Percentiles rank a stretch among this genome's conserved stretches.
These are phyloP conservation scores for Muscidifurax raptorellus DNA, from an alignment of 1,140 invertebrate species.

Conservation along the genomic window DNA sequence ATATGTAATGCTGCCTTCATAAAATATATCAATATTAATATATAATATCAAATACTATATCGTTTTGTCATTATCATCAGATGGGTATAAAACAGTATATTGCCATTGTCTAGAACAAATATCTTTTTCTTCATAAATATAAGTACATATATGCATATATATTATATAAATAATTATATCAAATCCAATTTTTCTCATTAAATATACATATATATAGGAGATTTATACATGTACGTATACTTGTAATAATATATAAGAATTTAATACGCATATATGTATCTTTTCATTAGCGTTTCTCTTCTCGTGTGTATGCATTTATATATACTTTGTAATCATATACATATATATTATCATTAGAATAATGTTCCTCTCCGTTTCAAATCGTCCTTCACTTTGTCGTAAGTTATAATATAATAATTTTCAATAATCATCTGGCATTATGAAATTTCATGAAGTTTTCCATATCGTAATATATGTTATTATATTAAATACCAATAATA, in stretches of 20 bases:
- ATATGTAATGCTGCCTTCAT: constrained; percentile 69
- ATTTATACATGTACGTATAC: constrained; percentile 59
- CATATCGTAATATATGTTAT: background rate
- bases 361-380: constrained; percentile 34
- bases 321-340: background rate
- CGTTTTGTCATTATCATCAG: constrained; percentile 59
- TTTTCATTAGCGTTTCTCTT: background rate
- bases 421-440: constrained; percentile 72
- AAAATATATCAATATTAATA: constrained; percentile 73
- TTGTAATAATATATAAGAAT: constrained; percentile 42
- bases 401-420: constrained; percentile 38
- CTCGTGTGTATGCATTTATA: background rate
- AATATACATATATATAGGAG: constrained; percentile 29
- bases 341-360: constrained; percentile 32
- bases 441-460: constrained; percentile 81
- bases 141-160: constrained; percentile 62
- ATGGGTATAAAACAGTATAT: constrained; percentile 70
- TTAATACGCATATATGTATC: background rate
- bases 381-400: constrained; percentile 40
- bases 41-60: constrained; percentile 70
- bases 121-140: constrained; percentile 47
- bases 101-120: constrained; percentile 65
- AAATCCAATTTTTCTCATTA: constrained; percentile 26
- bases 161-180: constrained; percentile 52
- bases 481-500: background rate